Percentiles rank a stretch among this genome's conserved stretches.
Evolutionary conservation across 2,113 vertebrate genomes (phyloP).

Genomic region (Clarias magur): DNA sequence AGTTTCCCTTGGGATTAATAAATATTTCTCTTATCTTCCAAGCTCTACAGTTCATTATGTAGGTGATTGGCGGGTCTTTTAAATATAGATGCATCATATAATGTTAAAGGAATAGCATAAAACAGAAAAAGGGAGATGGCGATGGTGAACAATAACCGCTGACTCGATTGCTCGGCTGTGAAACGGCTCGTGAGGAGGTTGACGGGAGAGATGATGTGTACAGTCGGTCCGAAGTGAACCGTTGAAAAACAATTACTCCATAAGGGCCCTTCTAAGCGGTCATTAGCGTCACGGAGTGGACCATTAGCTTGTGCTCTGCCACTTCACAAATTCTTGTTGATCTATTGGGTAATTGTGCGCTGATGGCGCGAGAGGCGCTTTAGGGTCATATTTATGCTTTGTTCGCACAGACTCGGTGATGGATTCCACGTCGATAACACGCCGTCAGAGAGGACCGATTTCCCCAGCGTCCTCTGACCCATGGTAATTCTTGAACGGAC

Average conservation of each 20-base stretch:
- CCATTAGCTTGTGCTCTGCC: neutral
- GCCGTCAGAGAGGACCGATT: neutral
- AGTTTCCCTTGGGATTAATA: too few relatives aligned
- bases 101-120: neutral
- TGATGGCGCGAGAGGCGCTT: neutral
- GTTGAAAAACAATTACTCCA: slow-evolving; percentile 7
- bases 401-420: neutral
- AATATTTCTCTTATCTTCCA: too few relatives aligned
- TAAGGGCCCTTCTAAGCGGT: neutral
- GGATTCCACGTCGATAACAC: neutral
- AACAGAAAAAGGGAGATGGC: neutral
- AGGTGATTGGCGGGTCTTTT: too few relatives aligned
- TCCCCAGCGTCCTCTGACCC: neutral
- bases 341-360: neutral
- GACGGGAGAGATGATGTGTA: neutral
- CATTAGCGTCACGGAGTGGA: neutral
- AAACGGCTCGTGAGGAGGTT: neutral
- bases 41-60: too few relatives aligned
- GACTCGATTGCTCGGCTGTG: neutral
- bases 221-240: neutral
- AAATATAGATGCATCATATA: too few relatives aligned
- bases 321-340: slow-evolving; percentile 6
- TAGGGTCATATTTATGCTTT: neutral
- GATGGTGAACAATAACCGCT: neutral
- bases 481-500: neutral